phyloP scores from a whole-genome alignment of 2,113 vertebrate species.

The Himantopus leucocephalus region DNA sequence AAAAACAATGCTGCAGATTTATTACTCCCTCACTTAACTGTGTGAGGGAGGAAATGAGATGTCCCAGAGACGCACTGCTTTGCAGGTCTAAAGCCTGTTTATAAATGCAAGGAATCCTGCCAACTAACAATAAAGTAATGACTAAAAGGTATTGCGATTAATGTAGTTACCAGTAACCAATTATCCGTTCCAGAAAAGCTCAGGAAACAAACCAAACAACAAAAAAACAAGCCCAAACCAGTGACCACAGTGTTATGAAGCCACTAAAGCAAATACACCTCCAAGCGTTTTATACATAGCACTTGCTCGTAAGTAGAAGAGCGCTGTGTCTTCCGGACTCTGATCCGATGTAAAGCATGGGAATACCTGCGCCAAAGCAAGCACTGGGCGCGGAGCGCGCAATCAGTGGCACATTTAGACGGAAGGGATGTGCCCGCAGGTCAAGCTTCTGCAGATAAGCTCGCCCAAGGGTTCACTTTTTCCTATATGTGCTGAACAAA shows the following conservation, averaged over 20 bases:
- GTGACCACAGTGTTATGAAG: background rate
- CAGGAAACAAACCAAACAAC: background rate
- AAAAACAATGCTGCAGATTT: background rate
- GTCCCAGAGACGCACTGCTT: background rate
- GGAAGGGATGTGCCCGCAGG: background rate
- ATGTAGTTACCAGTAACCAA: background rate
- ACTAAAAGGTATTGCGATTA: background rate
- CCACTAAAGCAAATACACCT: background rate
- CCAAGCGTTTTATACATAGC: background rate
- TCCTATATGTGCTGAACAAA: rapidly evolving
- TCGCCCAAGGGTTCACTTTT: background rate
- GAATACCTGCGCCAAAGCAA: background rate
- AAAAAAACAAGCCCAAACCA: background rate
- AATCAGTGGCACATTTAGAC: rapidly evolving
- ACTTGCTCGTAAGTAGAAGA: rapidly evolving
- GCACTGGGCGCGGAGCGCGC: rapidly evolving
- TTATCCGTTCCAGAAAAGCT: background rate
- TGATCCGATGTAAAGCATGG: rapidly evolving
- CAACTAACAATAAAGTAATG: background rate
- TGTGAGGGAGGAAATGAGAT: background rate
- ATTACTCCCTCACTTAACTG: background rate
- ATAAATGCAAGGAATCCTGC: background rate
- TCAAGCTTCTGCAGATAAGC: background rate
- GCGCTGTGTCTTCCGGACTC: background rate
- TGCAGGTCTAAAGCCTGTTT: background rate